phyloP scores from a whole-genome alignment of 2,888 invertebrate species.

The Mechanitis mazaeus region DNA sequence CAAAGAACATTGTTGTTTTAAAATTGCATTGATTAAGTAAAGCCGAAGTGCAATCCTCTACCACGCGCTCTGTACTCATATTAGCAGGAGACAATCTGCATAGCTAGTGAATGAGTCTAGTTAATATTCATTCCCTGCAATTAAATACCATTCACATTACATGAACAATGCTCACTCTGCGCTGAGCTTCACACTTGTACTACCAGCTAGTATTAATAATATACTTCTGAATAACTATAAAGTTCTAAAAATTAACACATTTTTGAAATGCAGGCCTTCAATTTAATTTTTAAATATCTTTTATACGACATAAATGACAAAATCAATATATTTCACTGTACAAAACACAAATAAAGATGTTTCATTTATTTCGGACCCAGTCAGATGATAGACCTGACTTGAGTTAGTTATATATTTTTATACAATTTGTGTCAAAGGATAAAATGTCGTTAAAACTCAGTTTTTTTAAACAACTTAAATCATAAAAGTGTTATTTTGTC shows the following conservation, averaged over 20 bases:
- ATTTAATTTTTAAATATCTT: background rate
- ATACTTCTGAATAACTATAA: background rate
- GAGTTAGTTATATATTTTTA: no score
- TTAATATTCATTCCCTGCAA: conserved; percentile 31
- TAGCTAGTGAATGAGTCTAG: conserved; percentile 27
- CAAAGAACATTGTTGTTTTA: background rate
- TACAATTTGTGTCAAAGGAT: no score
- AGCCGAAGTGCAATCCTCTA: conserved; percentile 21
- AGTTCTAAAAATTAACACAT: no score
- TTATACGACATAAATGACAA: no score
- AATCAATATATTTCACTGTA: no score
- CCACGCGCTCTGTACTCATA: conserved; percentile 43
- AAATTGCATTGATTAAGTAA: background rate
- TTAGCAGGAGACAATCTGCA: conserved; percentile 41
- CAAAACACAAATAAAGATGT: background rate
- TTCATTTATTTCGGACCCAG: conserved; percentile 9
- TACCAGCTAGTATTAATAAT: background rate
- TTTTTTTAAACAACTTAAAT: no score
- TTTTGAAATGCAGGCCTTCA: background rate
- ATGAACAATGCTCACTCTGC: conserved; percentile 28
- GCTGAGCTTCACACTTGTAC: conserved; percentile 11
- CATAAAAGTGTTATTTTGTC: no score
- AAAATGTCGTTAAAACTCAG: no score
- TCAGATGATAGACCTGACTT: background rate
- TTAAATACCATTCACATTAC: conserved; percentile 31